Evolutionary conservation across 2,888 invertebrate species (phyloP), one percentile per base, ranked within the genome.

Genomic region (Geotrupes spiniger): DNA sequence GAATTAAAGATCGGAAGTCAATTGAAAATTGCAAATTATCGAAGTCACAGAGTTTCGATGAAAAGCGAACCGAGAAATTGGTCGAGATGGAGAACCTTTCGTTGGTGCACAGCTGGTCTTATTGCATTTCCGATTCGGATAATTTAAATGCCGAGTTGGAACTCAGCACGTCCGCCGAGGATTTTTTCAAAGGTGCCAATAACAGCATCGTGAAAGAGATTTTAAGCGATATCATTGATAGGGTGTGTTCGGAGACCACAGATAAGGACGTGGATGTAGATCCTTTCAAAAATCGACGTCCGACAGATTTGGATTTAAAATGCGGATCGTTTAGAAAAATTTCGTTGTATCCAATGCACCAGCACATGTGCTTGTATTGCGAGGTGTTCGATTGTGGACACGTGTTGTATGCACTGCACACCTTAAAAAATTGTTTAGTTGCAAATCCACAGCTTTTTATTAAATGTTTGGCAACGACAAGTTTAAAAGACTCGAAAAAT

Each of bases 351-450:
- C 85, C 86, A 16, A 81, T 89, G 48, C 92, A 92, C 67, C 87
- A 89, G 14, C 92, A 92, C 65, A 80, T 93, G 74, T 77, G 92
- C 31, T 75, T 93, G 2, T 92, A 92, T 65, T 82, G 84, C 58
- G 86, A 86, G 53, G 82, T 87, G 11, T 89, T 87, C 62, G 91
- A 92, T 68, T 84, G 85, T 0, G 79, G 82, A 47, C 80, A 86
- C 60, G 83, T 83, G 2, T 73, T 89, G 0, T 90, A 90, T 64
- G 85, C 87, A 4, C 74, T 92, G 53, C 80, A 83, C 50, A 85
- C 86, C 0, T 70, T 91, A n/a, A 81, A 84, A 51, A 85, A 84
- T 60, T 83, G 89, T 53, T 77, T 91, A 4, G 64, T 77, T 33
- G 79, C 84, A 12, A 87, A 87, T 64, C 84, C 87, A 0, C 77